phyloP scores from a whole-genome alignment of 2,113 vertebrate species.

The Rhagologus leucostigma region DNA sequence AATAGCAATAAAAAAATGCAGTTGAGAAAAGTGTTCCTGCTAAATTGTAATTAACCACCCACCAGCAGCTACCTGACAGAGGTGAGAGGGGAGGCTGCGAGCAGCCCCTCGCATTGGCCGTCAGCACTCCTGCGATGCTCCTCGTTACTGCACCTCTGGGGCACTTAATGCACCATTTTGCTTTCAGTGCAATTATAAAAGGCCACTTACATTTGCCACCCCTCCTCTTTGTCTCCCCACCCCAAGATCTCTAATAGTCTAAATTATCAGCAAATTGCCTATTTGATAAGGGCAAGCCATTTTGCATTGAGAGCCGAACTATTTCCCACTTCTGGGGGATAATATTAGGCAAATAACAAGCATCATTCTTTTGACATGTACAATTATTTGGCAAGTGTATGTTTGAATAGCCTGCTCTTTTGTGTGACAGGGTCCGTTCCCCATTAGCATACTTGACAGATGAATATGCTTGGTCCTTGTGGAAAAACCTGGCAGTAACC shows the following conservation, averaged over 20 bases:
- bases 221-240: constrained; percentile 28
- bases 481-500: constrained; percentile 72
- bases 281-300: constrained; percentile 74
- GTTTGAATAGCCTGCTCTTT: constrained; percentile 74
- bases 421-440: constrained; percentile 68
- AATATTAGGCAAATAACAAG: constrained; percentile 77
- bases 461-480: constrained; percentile 62
- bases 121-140: constrained; percentile 25
- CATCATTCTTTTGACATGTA: constrained; percentile 75
- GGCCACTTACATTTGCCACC: constrained; percentile 53
- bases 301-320: constrained; percentile 68
- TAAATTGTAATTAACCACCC: constrained; percentile 71
- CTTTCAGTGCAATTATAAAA: constrained; percentile 72
- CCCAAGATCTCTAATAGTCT: constrained; percentile 70
- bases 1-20: constrained; percentile 67
- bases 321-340: constrained; percentile 72
- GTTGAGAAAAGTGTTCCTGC: constrained; percentile 48
- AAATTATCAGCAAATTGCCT: constrained; percentile 71
- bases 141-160: constrained; percentile 33
- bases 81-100: constrained; percentile 50
- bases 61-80: constrained; percentile 61
- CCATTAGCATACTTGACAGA: constrained; percentile 72
- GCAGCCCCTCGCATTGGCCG: constrained; percentile 7
- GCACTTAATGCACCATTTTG: constrained; percentile 56
- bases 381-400: constrained; percentile 78